A percentile compares a stretch with the other conserved stretches of the same genome.
phyloP scores from a whole-genome alignment of 2,113 vertebrate species.

The Gila orcuttii region DNA sequence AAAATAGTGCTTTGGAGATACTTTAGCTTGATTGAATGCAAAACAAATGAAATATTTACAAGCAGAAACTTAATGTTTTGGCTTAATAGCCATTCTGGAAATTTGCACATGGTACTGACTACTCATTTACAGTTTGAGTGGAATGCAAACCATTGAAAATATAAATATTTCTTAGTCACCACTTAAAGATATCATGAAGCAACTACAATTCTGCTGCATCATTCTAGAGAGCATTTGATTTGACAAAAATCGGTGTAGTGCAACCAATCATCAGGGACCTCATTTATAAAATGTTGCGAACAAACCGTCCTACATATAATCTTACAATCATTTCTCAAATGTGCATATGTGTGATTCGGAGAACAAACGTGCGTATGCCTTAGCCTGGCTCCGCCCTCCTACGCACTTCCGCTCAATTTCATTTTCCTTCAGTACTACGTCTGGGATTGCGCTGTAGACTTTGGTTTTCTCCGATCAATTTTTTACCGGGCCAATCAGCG shows the following conservation, averaged over 20 bases:
- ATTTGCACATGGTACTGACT: neutral
- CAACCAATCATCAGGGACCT: neutral
- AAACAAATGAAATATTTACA: neutral
- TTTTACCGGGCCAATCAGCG: too few species aligned
- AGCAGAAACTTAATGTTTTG: neutral
- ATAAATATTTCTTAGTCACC: neutral
- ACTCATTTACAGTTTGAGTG: slow-evolving; percentile 3
- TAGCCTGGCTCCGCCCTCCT: too few species aligned
- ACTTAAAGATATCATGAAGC: neutral
- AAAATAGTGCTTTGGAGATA: neutral
- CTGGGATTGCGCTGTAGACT: too few species aligned
- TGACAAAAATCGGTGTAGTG: neutral
- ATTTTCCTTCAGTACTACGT: too few species aligned
- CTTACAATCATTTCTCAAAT: too few species aligned
- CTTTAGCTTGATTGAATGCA: neutral
- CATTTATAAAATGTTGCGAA: too few species aligned
- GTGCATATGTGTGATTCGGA: too few species aligned
- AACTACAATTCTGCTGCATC: neutral
- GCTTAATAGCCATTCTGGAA: neutral
- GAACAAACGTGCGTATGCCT: too few species aligned
- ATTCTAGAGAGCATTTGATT: neutral
- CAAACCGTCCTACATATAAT: too few species aligned
- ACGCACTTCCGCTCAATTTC: too few species aligned
- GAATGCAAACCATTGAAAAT: slow-evolving; percentile 12
- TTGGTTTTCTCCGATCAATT: too few species aligned